Evolutionary conservation across 1,140 invertebrate genomes (phyloP).

Genomic region (Trichoplusia ni): DNA sequence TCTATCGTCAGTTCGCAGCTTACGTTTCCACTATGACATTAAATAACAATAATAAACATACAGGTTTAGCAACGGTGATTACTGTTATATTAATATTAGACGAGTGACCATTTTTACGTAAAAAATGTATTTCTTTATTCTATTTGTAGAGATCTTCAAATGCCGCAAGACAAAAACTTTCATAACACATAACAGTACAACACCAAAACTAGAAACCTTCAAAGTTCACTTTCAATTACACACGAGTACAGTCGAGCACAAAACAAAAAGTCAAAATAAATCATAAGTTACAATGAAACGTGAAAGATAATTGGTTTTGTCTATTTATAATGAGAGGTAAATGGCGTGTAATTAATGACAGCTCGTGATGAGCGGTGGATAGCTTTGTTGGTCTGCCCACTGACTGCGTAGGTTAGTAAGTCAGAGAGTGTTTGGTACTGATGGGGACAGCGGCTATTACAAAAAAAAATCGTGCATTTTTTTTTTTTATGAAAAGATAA

Average conservation of each 20-base stretch:
- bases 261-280: slow-evolving; percentile 57
- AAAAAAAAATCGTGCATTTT: not conserved
- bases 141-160: no score
- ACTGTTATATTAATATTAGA: no score
- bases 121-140: no score
- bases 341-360: slow-evolving; percentile 61
- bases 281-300: slow-evolving; percentile 49
- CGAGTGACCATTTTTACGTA: no score
- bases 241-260: slow-evolving; percentile 43
- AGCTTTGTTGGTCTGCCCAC: slow-evolving; percentile 56
- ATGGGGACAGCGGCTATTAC: not conserved
- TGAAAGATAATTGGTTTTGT: slow-evolving; percentile 67
- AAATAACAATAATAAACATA: no score
- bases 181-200: not conserved
- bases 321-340: slow-evolving; percentile 66
- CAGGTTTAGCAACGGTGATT: no score
- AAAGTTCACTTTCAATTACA: slow-evolving; percentile 38
- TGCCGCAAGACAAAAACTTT: not conserved
- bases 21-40: no score
- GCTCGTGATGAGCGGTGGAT: slow-evolving; percentile 42
- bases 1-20: no score
- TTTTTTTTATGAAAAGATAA: not conserved
- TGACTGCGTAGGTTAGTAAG: slow-evolving; percentile 49
- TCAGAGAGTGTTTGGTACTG: slow-evolving; percentile 19
- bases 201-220: slow-evolving; percentile 14